A percentile compares a stretch with the other conserved stretches of the same genome.
These are phyloP conservation scores for Semotilus atromaculatus DNA, from an alignment of 2,797 vertebrate genomes.

Conservation along the genomic window DNA sequence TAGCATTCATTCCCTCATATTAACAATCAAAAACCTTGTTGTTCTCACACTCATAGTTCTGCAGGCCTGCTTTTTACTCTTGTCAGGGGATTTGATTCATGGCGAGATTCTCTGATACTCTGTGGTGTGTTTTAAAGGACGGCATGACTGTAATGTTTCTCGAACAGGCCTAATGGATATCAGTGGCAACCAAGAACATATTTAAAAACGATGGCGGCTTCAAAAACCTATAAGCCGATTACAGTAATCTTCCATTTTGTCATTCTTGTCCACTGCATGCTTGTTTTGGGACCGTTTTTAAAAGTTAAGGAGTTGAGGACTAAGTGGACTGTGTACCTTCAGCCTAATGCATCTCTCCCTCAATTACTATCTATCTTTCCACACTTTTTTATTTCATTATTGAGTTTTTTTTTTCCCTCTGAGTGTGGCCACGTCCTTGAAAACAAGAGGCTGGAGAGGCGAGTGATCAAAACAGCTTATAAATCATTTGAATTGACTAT, in stretches of 20 bases:
- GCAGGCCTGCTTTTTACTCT: constrained; percentile 16
- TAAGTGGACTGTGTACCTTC: constrained; percentile 30
- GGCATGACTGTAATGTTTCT: constrained; percentile 23
- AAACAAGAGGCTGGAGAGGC: constrained; percentile 43
- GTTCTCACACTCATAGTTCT: constrained; percentile 26
- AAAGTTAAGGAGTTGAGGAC: constrained; percentile 23
- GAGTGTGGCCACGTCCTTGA: constrained; percentile 45
- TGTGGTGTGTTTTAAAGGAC: constrained; percentile 16
- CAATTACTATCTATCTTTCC: constrained; percentile 45
- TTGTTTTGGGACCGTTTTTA: constrained; percentile 24
- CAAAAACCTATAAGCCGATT: constrained; percentile 37
- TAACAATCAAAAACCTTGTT: constrained; percentile 41
- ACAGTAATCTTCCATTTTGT: constrained; percentile 38
- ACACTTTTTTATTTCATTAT: constrained; percentile 35
- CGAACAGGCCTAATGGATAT: constrained; percentile 35
- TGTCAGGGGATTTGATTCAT: constrained; percentile 33
- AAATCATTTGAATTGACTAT: constrained; percentile 61
- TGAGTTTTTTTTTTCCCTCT: constrained; percentile 49
- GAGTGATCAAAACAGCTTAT: constrained; percentile 55
- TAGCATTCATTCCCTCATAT: constrained; percentile 43
- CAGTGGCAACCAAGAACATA: constrained; percentile 22
- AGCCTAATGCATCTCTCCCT: constrained; percentile 36
- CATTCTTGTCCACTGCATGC: constrained; percentile 14
- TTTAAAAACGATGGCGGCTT: constrained; percentile 4
- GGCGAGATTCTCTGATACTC: constrained; percentile 16